phyloP scores from a whole-genome alignment of 2,113 vertebrate genomes.

The Serilophus lunatus region DNA sequence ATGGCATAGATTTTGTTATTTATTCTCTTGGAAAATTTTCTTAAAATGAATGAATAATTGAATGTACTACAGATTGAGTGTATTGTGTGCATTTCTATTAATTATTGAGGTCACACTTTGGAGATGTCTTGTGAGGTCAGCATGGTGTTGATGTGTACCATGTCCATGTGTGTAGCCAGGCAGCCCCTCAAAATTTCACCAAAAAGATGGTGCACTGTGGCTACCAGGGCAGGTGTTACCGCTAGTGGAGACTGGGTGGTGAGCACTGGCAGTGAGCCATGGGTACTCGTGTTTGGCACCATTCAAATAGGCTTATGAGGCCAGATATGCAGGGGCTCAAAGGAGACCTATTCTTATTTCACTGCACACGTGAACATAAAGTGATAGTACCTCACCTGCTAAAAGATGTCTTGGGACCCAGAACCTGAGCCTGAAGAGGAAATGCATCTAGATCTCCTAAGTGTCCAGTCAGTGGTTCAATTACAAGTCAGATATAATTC shows the following conservation, averaged over 20 bases:
- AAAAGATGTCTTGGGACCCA: neutral
- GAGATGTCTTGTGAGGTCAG: neutral
- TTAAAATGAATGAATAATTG: neutral
- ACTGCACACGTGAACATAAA: neutral
- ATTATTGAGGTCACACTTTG: neutral
- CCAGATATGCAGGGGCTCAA: neutral
- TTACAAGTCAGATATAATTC: neutral
- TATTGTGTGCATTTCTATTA: neutral
- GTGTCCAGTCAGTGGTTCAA: neutral
- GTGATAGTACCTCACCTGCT: neutral
- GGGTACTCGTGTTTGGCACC: neutral
- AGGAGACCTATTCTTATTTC: neutral
- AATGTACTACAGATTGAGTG: neutral
- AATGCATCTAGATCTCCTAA: neutral
- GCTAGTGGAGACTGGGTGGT: neutral
- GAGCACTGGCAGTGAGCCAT: neutral
- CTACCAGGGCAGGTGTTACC: neutral
- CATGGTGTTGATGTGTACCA: fast-evolving
- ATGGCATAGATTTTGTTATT: neutral
- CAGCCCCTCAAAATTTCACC: neutral
- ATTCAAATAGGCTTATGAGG: neutral
- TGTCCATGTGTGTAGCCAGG: neutral
- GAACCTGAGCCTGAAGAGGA: neutral
- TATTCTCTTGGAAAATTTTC: neutral
- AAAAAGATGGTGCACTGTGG: neutral